Evolutionary conservation across 2,797 vertebrate species (phyloP), one percentile per base, ranked within the genome.

Genomic region (Stomatorhinus walkeri): DNA sequence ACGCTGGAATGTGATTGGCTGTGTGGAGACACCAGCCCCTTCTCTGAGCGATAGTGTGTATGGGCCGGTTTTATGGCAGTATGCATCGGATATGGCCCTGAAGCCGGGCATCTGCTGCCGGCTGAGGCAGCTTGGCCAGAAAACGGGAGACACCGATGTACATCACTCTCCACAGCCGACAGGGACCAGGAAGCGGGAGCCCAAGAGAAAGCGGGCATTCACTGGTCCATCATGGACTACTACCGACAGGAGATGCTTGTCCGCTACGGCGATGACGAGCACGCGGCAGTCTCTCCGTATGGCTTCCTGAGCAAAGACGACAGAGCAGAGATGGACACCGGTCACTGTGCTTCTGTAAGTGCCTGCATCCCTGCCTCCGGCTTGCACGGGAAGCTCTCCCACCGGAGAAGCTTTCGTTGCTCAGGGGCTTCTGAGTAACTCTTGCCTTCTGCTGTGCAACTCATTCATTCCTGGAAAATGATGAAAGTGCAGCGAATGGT

Each of bases 161-260:
- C 19, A 48, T 49, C 36, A 3, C 52, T 91, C 79, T 91, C 32
- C 91, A 43, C 91, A 94, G 94, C 79, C 0, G 92, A 94, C 43
- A 93, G 88, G 90, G 92, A 92, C 8, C 94, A 95, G 89, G 94
- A 95, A 90, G 95, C 93, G 68, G 92, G 95, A 90, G 95, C 91
- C 89, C 95, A 93, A 88, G 91, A 93, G 0, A 91, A 94, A 22
- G 91, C 94, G 90, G 95, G 94, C 89, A 94, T 87, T 49, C 87
- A 94, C 0, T 89, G 96, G 91, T 96, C 95, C 0, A 96, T 97
- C 90, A 94, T 97, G 95, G 96, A 96, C 92, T 95, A 92, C 91
- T 96, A 96, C 92, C 96, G 96, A 12, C 95, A 95, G 2, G 94
- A 95, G 19, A 89, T 96, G 87, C 96, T 94, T 91, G 93, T 94